Evolutionary conservation across 2,797 vertebrate genomes (phyloP).

Genomic region (Parotocinclus haroldoi): DNA sequence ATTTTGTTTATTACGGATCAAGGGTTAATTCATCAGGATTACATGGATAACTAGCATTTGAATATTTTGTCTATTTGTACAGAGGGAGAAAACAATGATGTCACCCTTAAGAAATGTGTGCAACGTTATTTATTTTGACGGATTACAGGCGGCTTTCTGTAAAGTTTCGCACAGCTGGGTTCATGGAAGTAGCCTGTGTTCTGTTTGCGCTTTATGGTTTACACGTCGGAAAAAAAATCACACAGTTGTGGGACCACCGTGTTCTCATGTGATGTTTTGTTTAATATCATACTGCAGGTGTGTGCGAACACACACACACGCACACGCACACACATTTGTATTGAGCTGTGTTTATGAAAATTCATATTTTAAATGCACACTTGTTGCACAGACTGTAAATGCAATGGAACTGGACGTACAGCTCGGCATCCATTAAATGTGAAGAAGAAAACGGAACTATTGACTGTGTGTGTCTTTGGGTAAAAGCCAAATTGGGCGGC

Average conservation of each 20-base stretch:
- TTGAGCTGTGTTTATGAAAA: too few relatives aligned
- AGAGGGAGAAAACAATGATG: conserved; percentile 38
- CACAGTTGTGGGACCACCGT: neutral
- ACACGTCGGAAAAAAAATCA: neutral
- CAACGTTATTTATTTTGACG: conserved; percentile 34
- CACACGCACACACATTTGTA: too few relatives aligned
- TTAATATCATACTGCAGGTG: too few relatives aligned
- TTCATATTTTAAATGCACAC: too few relatives aligned
- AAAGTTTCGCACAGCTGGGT: conserved; percentile 41
- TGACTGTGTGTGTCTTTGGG: too few relatives aligned
- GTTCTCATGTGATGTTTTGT: too few relatives aligned
- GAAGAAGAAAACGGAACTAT: too few relatives aligned
- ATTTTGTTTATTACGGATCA: conserved; percentile 19
- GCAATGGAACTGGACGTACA: too few relatives aligned
- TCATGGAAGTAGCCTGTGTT: conserved; percentile 4
- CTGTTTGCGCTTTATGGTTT: neutral
- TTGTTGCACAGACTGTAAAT: too few relatives aligned
- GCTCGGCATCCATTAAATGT: too few relatives aligned
- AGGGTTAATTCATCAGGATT: neutral
- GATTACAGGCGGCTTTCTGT: conserved; percentile 31
- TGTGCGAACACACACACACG: too few relatives aligned
- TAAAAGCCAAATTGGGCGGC: too few relatives aligned
- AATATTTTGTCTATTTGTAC: conserved; percentile 31
- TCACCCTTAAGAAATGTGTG: conserved; percentile 37
- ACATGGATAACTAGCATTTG: conserved; percentile 21